Evolutionary conservation across 2,113 vertebrate species (phyloP).

Genomic region (Ageneiosus marmoratus): DNA sequence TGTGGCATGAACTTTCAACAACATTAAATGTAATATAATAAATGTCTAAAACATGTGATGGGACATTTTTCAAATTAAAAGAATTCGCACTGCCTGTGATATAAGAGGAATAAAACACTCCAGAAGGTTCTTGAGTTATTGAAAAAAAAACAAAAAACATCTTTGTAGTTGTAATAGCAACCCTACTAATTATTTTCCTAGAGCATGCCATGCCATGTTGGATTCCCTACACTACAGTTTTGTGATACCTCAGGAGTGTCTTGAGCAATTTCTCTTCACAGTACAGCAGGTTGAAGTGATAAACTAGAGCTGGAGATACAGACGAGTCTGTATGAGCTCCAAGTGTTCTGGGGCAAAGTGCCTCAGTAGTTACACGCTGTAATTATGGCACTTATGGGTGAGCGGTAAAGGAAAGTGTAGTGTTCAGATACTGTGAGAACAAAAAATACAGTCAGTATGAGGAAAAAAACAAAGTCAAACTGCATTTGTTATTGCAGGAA

Average conservation of each 20-base stretch:
- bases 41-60: neutral
- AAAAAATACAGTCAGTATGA: neutral
- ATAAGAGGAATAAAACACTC: neutral
- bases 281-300: constrained; percentile 25
- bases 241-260: neutral
- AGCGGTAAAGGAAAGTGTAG: constrained; percentile 30
- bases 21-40: neutral
- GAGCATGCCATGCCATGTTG: neutral
- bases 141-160: neutral
- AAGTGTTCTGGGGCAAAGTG: constrained; percentile 37
- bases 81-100: neutral
- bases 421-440: constrained; percentile 4
- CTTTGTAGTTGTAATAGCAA: neutral
- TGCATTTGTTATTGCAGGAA: neutral
- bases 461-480: neutral
- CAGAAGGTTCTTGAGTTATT: neutral
- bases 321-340: constrained; percentile 5
- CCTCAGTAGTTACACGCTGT: constrained; percentile 38
- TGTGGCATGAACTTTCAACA: neutral
- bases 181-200: neutral
- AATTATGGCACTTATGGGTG: constrained; percentile 42
- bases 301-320: constrained; percentile 43
- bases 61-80: neutral
- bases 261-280: neutral
- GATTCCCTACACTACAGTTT: neutral